Evolutionary conservation across 2,113 vertebrate species (phyloP), one percentile per base, ranked within the genome.

Genomic region (Pomatostomus ruficeps): DNA sequence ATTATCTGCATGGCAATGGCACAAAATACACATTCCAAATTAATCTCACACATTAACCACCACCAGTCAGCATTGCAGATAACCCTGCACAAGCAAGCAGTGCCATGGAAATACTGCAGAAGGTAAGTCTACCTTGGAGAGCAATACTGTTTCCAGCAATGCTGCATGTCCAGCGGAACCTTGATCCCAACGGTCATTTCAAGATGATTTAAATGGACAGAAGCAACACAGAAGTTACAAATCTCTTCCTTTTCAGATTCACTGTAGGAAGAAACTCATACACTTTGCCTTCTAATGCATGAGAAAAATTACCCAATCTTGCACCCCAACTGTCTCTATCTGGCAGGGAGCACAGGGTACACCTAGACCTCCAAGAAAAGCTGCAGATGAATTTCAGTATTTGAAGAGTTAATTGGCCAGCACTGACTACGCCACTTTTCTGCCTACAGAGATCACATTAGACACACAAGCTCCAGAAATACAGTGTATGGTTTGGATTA

Each of bases 401-500:
- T 59, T 78, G 45, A 97, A 97, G 97, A 97, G 97, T 98, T 98
- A 98, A 98, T 90, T 88, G 80, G 73, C 88, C 78, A 70, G 42
- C 91, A 90, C 95, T 85, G 96, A 96, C 95, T 86, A 91, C 96
- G 93, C 87, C 88, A 96, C 80, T 96, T 95, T 90, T 91, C 97
- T 94, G 95, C 86, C 96, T 89, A 89, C 89, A 95, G 97, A 97
- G 96, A 96, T 96, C 96, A 93, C 95, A 98, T 97, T 95, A 97
- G 97, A 97, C 95, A 96, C 93, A 97, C 51, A 78, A 97, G 91
- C 90, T 97, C 96, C 96, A 97, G 94, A 97, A 97, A 96, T 90
- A 94, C 75, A 79, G 81, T 97, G 98, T 98, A 98, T 99, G 98
- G 98, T 98, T 98, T 97, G 81, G 96, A 99, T 99, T 99, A 99